A percentile compares a stretch with the other conserved stretches of the same genome.
Evolutionary conservation across 2,113 vertebrate genomes (phyloP).

Genomic region (Phaethon lepturus): DNA sequence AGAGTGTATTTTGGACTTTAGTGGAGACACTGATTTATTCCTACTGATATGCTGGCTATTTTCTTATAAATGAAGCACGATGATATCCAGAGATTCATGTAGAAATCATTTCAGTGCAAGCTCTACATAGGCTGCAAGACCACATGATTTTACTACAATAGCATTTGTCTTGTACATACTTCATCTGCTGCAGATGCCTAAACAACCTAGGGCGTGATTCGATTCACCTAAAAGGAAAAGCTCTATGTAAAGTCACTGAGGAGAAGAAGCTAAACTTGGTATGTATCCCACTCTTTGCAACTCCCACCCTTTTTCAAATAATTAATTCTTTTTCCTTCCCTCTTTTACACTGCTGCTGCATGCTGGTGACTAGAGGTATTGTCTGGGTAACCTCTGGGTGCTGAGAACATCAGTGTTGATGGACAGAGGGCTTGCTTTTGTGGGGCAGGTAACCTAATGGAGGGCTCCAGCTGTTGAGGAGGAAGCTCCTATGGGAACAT

Average conservation of each 20-base stretch:
- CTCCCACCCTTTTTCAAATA: neutral
- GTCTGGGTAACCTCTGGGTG: neutral
- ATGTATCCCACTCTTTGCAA: neutral
- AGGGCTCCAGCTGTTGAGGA: neutral
- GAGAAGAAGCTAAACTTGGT: neutral
- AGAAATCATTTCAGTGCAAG: neutral
- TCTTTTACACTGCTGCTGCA: neutral
- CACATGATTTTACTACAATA: neutral
- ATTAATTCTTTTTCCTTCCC: neutral
- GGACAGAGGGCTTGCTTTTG: neutral
- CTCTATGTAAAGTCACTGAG: neutral
- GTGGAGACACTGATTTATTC: neutral
- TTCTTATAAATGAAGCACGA: rapidly evolving
- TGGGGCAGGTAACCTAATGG: neutral
- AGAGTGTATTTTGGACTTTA: rapidly evolving
- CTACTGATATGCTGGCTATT: neutral
- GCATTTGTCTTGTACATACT: neutral
- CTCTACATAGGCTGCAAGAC: neutral
- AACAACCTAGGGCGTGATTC: rapidly evolving
- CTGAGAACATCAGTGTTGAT: neutral
- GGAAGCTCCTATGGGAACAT: neutral
- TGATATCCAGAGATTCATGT: neutral
- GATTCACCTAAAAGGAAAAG: neutral
- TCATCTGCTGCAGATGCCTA: neutral
- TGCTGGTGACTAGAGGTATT: neutral